Evolutionary conservation across 2,797 vertebrate genomes (phyloP).

Genomic region (Fistularia tabacaria): DNA sequence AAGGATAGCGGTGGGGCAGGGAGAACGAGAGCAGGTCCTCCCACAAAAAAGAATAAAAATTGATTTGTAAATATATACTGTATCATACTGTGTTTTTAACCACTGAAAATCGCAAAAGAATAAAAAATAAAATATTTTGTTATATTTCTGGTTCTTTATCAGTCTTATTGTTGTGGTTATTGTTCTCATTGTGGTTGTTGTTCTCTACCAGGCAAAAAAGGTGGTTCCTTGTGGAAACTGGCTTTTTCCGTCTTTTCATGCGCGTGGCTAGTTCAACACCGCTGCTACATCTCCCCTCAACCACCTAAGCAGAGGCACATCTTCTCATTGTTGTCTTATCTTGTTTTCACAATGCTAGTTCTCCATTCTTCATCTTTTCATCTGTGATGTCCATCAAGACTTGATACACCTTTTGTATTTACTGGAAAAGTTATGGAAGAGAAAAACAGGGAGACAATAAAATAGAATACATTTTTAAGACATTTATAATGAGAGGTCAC

Average conservation of each 20-base stretch:
- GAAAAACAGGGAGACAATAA: slow-evolving; percentile 53
- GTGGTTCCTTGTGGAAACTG: slow-evolving; percentile 72
- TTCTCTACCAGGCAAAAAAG: slow-evolving; percentile 61
- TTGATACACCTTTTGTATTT: slow-evolving; percentile 73
- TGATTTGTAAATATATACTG: slow-evolving; percentile 74
- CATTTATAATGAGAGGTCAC: slow-evolving; percentile 29
- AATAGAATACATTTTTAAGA: slow-evolving; percentile 27
- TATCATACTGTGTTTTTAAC: slow-evolving; percentile 67
- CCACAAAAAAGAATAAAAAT: slow-evolving; percentile 74
- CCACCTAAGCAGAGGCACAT: slow-evolving; percentile 70
- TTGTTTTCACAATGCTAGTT: slow-evolving; percentile 75
- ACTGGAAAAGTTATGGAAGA: slow-evolving; percentile 65
- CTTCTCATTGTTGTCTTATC: slow-evolving; percentile 52
- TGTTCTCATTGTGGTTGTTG: slow-evolving; percentile 60
- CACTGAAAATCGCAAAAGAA: slow-evolving; percentile 76
- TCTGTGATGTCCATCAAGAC: slow-evolving; percentile 74
- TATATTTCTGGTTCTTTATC: slow-evolving; percentile 69
- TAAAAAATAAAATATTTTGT: slow-evolving; percentile 83
- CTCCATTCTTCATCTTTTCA: slow-evolving; percentile 50
- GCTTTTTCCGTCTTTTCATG: slow-evolving; percentile 65
- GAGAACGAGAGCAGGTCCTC: slow-evolving; percentile 49
- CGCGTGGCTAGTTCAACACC: slow-evolving; percentile 65
- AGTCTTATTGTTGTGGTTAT: slow-evolving; percentile 26
- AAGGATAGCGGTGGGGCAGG: too few relatives aligned
- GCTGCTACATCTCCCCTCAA: slow-evolving; percentile 58